A percentile compares a stretch with the other conserved stretches of the same genome.
phyloP scores from a whole-genome alignment of 2,113 vertebrate species.

The Phalacrocorax pelagicus region DNA sequence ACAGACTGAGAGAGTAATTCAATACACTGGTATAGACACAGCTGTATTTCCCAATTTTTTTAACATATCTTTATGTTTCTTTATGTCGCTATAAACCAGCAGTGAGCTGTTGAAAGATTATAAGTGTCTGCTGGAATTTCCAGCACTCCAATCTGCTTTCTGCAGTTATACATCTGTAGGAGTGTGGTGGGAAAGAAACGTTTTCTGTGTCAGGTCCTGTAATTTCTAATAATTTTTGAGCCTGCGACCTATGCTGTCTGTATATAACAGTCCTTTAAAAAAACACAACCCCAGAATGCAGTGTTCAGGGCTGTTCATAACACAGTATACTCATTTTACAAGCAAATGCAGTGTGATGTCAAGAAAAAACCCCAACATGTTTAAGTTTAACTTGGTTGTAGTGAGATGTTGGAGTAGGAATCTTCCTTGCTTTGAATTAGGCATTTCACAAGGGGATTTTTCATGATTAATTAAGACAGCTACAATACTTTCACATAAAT shows the following conservation, averaged over 20 bases:
- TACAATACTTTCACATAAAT: slow-evolving; percentile 49
- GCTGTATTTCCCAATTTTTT: background rate
- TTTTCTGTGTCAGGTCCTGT: background rate
- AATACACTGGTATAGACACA: background rate
- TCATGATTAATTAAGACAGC: slow-evolving; percentile 60
- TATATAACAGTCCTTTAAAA: background rate
- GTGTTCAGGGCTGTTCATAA: background rate
- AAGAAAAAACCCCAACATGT: background rate
- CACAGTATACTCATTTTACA: background rate
- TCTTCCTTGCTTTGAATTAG: slow-evolving; percentile 20
- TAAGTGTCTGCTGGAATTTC: background rate
- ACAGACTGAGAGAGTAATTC: background rate
- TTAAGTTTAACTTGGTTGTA: background rate
- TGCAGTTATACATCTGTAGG: background rate
- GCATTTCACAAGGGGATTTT: background rate
- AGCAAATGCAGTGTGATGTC: background rate
- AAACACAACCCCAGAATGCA: background rate
- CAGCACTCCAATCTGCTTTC: background rate
- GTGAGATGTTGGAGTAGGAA: background rate
- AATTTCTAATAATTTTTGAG: background rate
- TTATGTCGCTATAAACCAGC: background rate
- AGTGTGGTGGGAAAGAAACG: background rate
- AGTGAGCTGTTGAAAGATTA: background rate
- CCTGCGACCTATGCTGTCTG: background rate
- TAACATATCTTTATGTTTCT: background rate